Evolutionary conservation across 2,113 vertebrate species (phyloP).

Genomic region (Tauraco erythrolophus): DNA sequence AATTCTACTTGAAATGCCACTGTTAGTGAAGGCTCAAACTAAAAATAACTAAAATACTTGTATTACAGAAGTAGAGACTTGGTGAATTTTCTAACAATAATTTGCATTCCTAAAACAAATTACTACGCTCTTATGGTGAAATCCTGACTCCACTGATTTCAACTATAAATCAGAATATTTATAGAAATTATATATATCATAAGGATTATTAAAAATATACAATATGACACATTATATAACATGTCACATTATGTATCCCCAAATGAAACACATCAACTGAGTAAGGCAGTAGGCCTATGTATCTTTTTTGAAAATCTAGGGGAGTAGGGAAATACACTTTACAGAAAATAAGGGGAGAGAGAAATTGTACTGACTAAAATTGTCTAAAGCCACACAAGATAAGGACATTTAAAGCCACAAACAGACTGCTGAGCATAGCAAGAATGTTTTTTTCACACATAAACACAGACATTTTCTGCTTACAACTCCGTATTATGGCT

Average conservation of each 20-base stretch:
- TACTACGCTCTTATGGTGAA: neutral
- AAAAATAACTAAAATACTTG: neutral
- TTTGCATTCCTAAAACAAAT: neutral
- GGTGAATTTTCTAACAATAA: neutral
- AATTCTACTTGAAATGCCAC: neutral
- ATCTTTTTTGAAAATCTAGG: neutral
- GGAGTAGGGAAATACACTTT: neutral
- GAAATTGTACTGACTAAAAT: neutral
- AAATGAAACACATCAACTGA: neutral
- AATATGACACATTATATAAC: neutral
- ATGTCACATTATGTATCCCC: neutral
- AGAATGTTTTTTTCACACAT: neutral
- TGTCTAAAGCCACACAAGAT: neutral
- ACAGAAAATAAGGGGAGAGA: neutral
- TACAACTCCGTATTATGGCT: neutral
- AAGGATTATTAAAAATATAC: neutral
- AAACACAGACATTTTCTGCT: neutral
- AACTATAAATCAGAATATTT: neutral
- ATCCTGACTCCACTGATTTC: neutral
- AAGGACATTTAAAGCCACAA: neutral
- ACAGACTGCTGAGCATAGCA: neutral
- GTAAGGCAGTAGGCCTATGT: rapidly evolving
- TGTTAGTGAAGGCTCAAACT: neutral
- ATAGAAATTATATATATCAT: neutral
- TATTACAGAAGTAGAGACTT: neutral